Evolutionary conservation across 2,113 vertebrate genomes (phyloP), one percentile per base, ranked within the genome.

Genomic region (Synodontis membranacea): DNA sequence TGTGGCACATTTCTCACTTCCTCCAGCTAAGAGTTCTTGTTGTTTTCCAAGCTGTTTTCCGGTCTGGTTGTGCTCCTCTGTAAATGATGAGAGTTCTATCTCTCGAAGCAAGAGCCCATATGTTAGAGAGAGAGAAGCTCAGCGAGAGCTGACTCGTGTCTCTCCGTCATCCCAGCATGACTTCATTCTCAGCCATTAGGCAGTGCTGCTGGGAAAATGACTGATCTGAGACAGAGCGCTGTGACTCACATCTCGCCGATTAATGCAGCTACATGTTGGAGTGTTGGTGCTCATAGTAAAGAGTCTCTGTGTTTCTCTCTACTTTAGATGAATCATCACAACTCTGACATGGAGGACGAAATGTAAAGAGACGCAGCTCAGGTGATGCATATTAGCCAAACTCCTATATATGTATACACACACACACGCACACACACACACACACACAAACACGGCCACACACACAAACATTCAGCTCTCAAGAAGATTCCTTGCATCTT

Each of bases 291-390:
- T 60, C n/a, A 1, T 88, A 56, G 21, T 88, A 76, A 88, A 83
- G 58, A n/a, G 23, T 58, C 62, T 52, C 25, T 85, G 37, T 82
- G 48, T 48, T 83, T 90, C 58, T 84, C 42, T 85, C 10, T 75
- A 75, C 60, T 88, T 84, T 90, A 95, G 95, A 94, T 94, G 90
- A 94, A 93, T 92, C 92, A 92, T 90, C 93, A 94, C 93, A 95
- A 92, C 93, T 94, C 92, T 85, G 95, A 94, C 88, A 92, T 89
- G 19, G 95, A 95, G 81, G 94, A 95, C 39, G 94, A 94, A 91
- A 94, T 95, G 92, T 95, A 92, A 95, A 88, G 70, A 72, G 54
- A 86, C 34, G 50, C 58, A 76, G 74, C 81, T 80, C 89, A 91
- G 89, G 86, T 91, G 78, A 44, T 28, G 37, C 23, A 83, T 31